These are phyloP conservation scores for Tor tambroides DNA, from an alignment of 2,113 vertebrate species.

Conservation along the genomic window DNA sequence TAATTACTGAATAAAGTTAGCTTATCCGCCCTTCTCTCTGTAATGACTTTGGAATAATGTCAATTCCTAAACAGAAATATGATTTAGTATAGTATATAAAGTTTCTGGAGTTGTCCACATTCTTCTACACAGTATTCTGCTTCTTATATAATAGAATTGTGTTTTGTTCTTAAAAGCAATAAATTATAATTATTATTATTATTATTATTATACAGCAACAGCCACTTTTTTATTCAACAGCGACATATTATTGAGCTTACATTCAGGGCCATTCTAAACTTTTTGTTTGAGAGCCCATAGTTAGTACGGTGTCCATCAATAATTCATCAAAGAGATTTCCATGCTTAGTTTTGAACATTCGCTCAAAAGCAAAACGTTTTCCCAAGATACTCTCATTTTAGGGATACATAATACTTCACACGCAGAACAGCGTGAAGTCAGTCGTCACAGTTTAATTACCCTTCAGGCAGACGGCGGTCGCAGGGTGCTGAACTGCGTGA, in stretches of 20 bases:
- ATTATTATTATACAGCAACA: too few relatives aligned
- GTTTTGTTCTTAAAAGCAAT: not conserved
- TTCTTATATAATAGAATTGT: not conserved
- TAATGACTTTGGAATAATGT: not conserved
- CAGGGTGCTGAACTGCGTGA: conserved; percentile 8
- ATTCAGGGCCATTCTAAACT: not conserved
- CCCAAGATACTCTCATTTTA: conserved; percentile 46
- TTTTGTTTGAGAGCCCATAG: conserved; percentile 45
- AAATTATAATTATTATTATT: too few relatives aligned
- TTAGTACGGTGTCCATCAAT: conserved; percentile 63
- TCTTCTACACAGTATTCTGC: not conserved
- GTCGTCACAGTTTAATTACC: conserved; percentile 42
- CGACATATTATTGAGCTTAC: not conserved
- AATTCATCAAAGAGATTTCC: conserved; percentile 65
- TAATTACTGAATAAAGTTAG: not conserved
- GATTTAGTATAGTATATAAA: too few relatives aligned
- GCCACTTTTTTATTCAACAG: too few relatives aligned
- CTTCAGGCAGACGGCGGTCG: conserved; percentile 17
- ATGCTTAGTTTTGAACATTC: conserved; percentile 44
- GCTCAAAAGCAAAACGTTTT: conserved; percentile 59
- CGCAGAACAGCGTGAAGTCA: conserved; percentile 1
- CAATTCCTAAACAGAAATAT: not conserved
- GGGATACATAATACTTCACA: conserved; percentile 39
- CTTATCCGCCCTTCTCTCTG: not conserved
- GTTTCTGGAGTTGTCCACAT: not conserved